Conservation (phyloP, 1,140 invertebrate genomes). For the Marisa cornuarietis region DNA sequence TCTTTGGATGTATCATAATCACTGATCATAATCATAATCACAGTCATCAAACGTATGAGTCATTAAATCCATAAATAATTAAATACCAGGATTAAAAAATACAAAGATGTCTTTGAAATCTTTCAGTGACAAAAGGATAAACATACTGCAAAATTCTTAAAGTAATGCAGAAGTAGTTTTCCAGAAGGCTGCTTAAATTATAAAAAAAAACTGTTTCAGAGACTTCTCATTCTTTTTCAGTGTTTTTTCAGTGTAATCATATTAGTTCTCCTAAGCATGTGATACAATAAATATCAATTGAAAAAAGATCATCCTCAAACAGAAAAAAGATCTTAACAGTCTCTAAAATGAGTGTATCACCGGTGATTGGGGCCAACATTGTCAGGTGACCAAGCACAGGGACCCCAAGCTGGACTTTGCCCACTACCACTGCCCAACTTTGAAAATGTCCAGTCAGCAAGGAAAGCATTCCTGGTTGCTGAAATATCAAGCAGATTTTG, state of each 20-base stretch:
- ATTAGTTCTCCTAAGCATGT: background rate
- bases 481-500: background rate
- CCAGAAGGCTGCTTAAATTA: too few species aligned
- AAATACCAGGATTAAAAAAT: too few species aligned
- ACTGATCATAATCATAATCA: too few species aligned
- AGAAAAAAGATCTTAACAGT: background rate
- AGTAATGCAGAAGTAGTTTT: too few species aligned
- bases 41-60: too few species aligned
- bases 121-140: too few species aligned
- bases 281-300: background rate
- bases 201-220: too few species aligned
- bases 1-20: too few species aligned
- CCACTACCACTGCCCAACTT: background rate
- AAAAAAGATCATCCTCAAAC: background rate
- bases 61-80: too few species aligned
- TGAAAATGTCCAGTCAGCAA: slow-evolving; percentile 3
- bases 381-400: background rate
- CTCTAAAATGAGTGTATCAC: background rate
- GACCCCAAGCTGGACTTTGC: background rate
- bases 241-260: background rate
- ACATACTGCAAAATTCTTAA: too few species aligned
- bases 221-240: too few species aligned
- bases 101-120: too few species aligned
- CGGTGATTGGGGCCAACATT: background rate
- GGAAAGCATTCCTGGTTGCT: background rate